A percentile compares a stretch with the other conserved stretches of the same genome.
Conservation (phyloP, 2,113 vertebrate species). For the Piaya cayana region DNA sequence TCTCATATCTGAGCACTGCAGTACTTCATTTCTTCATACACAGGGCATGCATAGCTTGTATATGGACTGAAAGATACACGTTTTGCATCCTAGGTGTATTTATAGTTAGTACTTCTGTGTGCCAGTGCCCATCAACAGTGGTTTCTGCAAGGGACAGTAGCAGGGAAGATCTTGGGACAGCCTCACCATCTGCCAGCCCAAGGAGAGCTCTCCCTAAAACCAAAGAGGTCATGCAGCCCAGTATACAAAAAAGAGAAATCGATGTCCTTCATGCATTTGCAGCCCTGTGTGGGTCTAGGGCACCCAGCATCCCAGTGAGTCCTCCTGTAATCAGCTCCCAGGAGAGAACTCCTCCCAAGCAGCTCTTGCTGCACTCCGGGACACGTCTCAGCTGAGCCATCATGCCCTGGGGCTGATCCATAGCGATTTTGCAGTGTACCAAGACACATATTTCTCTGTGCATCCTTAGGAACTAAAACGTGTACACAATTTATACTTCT, state of each 20-base stretch:
- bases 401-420: background rate
- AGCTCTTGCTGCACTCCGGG: background rate
- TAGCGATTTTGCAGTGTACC: background rate
- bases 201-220: background rate
- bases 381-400: background rate
- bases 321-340: background rate
- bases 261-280: background rate
- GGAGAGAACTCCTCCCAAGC: background rate
- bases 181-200: background rate
- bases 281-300: background rate
- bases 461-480: background rate
- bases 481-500: background rate
- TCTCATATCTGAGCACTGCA: background rate
- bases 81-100: background rate
- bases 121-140: rapidly evolving
- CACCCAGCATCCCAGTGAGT: background rate
- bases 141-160: background rate
- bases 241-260: background rate
- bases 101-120: background rate
- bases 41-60: background rate
- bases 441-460: background rate
- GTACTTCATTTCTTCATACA: background rate
- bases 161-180: rapidly evolving
- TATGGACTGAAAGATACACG: background rate
- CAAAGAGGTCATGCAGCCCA: background rate